Percentiles rank a stretch among this genome's conserved stretches.
These are phyloP conservation scores for Graptemys geographica DNA, from an alignment of 2,797 vertebrate species.

Conservation along the genomic window DNA sequence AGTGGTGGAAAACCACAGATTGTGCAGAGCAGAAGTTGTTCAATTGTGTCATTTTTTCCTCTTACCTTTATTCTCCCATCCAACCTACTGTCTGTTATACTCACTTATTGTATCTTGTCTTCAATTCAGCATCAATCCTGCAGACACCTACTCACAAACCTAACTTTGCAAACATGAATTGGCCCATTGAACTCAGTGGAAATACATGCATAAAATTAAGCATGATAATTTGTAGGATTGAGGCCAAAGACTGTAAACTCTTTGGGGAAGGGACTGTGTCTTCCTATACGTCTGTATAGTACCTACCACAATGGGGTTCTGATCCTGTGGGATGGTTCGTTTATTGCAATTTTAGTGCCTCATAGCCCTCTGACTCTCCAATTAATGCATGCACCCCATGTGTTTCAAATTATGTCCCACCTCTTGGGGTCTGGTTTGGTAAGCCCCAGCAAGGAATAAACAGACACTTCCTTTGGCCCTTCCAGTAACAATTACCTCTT, in stretches of 20 bases:
- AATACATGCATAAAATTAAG: not conserved
- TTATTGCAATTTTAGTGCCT: not conserved
- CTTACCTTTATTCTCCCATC: not conserved
- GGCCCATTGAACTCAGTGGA: not conserved
- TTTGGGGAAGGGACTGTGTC: not conserved
- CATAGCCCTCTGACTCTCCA: not conserved
- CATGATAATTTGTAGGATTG: not conserved
- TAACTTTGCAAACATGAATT: not conserved
- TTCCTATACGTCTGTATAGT: not conserved
- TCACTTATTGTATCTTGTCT: not conserved
- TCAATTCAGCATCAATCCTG: not conserved
- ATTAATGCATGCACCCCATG: not conserved
- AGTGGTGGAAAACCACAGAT: not conserved
- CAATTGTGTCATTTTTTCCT: not conserved
- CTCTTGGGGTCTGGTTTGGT: not conserved
- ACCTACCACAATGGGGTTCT: not conserved
- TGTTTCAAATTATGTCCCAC: not conserved
- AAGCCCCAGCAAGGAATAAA: not conserved
- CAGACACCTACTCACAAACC: not conserved
- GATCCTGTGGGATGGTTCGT: not conserved
- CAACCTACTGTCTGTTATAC: accelerated
- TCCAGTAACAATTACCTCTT: not conserved
- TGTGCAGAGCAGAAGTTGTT: not conserved
- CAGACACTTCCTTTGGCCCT: not conserved
- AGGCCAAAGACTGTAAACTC: accelerated